phyloP scores from a whole-genome alignment of 1,140 invertebrate genomes.

The Melanaphis sacchari region DNA sequence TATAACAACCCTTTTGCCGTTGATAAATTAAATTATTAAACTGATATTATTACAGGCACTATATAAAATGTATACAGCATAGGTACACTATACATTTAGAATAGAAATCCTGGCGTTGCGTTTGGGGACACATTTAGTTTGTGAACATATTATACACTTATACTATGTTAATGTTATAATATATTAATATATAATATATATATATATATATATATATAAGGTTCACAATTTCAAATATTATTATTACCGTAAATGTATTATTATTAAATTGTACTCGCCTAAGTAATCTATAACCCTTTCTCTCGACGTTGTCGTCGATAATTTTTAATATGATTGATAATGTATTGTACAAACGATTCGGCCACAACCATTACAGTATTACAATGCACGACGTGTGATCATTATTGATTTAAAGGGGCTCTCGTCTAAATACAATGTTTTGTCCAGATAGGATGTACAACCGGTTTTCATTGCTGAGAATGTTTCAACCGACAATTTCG shows the following conservation, averaged over 20 bases:
- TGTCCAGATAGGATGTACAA: conserved; percentile 6
- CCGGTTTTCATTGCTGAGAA: background rate
- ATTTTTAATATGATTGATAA: background rate
- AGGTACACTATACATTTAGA: background rate
- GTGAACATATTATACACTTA: too few relatives aligned
- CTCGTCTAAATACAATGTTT: background rate
- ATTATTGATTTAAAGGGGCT: conserved; percentile 1
- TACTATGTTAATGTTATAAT: too few relatives aligned
- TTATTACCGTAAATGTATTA: too few relatives aligned
- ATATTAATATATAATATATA: too few relatives aligned
- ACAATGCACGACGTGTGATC: background rate
- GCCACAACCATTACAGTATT: background rate
- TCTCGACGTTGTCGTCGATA: background rate
- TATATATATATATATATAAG: too few relatives aligned
- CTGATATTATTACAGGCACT: background rate
- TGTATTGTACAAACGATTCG: background rate
- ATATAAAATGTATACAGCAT: background rate
- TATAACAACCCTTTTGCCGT: background rate
- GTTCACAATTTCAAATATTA: too few relatives aligned
- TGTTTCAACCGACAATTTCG: background rate
- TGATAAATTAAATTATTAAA: background rate
- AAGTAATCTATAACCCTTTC: background rate
- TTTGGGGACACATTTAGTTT: too few relatives aligned
- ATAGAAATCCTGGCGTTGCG: too few relatives aligned
- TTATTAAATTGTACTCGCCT: too few relatives aligned